Evolutionary conservation across 2,797 vertebrate species (phyloP).

Genomic region (Picus viridis): DNA sequence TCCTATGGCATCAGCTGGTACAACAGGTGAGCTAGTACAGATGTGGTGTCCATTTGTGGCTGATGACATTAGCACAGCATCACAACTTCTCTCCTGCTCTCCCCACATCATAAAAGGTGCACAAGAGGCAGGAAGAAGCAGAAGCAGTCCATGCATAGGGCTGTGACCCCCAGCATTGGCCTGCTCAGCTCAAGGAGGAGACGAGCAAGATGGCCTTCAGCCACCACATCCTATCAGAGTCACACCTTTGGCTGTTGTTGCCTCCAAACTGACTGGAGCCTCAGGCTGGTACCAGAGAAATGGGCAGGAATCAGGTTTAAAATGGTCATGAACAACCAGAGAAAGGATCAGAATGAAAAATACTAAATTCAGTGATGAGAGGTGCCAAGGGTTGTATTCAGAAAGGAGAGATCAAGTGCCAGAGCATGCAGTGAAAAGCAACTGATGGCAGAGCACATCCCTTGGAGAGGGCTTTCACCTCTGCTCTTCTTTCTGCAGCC

Average conservation of each 20-base stretch:
- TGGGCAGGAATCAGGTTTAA: neutral
- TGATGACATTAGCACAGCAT: neutral
- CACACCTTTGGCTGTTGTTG: neutral
- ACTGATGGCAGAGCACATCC: neutral
- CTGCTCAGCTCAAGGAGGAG: neutral
- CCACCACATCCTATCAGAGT: neutral
- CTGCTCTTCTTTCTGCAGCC: neutral
- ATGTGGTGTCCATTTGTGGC: neutral
- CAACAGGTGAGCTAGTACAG: neutral
- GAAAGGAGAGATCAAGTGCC: neutral
- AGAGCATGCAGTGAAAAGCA: neutral
- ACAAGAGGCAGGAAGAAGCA: neutral
- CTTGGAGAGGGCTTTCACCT: neutral
- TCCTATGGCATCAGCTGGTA: accelerated
- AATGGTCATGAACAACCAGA: neutral
- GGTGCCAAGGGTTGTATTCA: neutral
- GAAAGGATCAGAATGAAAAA: neutral
- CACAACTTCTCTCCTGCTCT: neutral
- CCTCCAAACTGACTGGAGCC: neutral
- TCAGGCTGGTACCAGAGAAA: neutral
- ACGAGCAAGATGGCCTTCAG: neutral
- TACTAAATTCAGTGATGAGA: neutral
- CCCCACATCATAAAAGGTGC: accelerated
- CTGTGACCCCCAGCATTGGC: neutral
- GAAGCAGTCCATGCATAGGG: neutral